Evolutionary conservation across 2,113 vertebrate species (phyloP), one percentile per base, ranked within the genome.

Genomic region (Ibidorhyncha struthersii): DNA sequence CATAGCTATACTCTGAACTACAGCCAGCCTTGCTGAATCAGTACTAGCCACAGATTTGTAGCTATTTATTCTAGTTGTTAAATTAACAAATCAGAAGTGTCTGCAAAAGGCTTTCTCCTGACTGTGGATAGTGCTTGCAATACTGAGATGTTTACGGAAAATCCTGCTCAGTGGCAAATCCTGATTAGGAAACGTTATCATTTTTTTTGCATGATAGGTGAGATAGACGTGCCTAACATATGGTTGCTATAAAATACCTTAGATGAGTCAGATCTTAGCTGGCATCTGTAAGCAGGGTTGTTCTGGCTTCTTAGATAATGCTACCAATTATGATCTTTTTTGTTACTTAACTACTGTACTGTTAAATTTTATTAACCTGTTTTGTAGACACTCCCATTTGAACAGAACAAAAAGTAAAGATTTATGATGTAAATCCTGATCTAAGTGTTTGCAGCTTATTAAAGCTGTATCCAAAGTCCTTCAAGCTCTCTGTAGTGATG

Each of bases 161-260:
- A 97, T 96, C 88, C 97, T 96, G 95, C 87, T 97, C 94, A 98
- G 96, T 98, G 97, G 96, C 90, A 97, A 98, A 98, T 98, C 97
- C 96, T 98, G 98, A 98, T 98, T 98, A 97, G 98, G 94, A 98
- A 97, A 96, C 6, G 73, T 92, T 97, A 97, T 97, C 87, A 25
- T 77, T 85, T 95, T 93, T 93, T 90, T 92, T 90, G 76, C 90
- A 86, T 92, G 78, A 74, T 72, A 91, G 85, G 85, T 83, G 83
- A 94, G 94, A 97, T 95, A 95, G 91, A 95, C 22, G 6, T 98
- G 96, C 97, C 94, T 96, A 83, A 91, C 98, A 98, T 98, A 97
- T 98, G 98, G 97, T 96, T 96, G 96, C 96, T 96, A 96, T 98
- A 98, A 98, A 98, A 96, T 91, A 77, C 59, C 86, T 97, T 29